These are phyloP conservation scores for Ameiurus melas DNA, from an alignment of 2,113 vertebrate genomes.

Conservation along the genomic window DNA sequence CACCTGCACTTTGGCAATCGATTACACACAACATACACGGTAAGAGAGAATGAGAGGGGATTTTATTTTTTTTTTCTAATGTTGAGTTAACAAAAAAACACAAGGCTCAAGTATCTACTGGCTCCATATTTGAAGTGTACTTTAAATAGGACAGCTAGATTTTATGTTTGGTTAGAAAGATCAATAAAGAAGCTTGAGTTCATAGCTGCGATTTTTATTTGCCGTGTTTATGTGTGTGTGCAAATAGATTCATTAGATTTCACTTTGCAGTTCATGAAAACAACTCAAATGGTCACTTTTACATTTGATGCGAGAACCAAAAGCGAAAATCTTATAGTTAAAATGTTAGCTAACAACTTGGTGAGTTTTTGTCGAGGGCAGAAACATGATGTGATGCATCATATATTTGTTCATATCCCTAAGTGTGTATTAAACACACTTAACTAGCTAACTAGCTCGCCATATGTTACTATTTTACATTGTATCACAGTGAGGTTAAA, in stretches of 20 bases:
- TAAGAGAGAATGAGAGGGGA: neutral
- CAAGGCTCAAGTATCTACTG: neutral
- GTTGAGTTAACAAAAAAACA: conserved; percentile 10
- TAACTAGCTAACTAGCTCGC: neutral
- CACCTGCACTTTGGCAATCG: conserved; percentile 28
- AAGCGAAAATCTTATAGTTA: neutral
- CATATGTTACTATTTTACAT: neutral
- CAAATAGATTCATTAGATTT: neutral
- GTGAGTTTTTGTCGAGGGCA: neutral
- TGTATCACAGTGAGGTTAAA: neutral
- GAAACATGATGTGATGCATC: neutral
- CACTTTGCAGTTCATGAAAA: neutral
- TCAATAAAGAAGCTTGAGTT: neutral
- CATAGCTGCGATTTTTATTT: neutral
- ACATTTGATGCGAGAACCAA: neutral
- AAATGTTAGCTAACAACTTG: neutral
- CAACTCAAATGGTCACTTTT: neutral
- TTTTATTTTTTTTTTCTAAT: neutral
- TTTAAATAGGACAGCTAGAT: conserved; percentile 12
- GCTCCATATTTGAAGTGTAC: neutral
- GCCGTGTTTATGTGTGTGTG: neutral
- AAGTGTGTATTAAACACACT: neutral
- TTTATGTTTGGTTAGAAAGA: neutral
- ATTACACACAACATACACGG: conserved; percentile 13
- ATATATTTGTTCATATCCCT: neutral